A percentile compares a stretch with the other conserved stretches of the same genome.
These are phyloP conservation scores for Muscidifurax raptorellus DNA, from an alignment of 1,140 invertebrate species.

Conservation along the genomic window DNA sequence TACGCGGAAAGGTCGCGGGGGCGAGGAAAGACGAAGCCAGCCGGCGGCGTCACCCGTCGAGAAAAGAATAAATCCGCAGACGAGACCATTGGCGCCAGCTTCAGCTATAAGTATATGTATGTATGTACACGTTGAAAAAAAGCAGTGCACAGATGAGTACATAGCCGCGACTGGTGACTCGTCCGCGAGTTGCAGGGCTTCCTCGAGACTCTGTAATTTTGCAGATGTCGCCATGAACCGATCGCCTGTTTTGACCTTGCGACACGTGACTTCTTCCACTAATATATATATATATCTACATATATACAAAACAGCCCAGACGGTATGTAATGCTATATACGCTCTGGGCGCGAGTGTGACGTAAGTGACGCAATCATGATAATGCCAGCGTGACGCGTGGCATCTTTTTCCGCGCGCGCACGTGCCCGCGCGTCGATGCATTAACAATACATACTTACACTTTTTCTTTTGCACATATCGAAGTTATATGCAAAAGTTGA, in stretches of 20 bases:
- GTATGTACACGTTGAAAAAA: neutral
- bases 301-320: neutral
- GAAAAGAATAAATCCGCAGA: slow-evolving; percentile 1
- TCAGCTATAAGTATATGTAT: neutral
- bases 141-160: neutral
- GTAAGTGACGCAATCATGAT: neutral
- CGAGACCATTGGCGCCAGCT: neutral
- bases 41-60: too few species aligned
- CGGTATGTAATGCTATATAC: neutral
- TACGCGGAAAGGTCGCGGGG: neutral
- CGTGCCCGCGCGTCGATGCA: neutral
- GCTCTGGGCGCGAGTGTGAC: neutral
- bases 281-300: too few species aligned
- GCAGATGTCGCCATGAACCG: neutral
- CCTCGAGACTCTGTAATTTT: slow-evolving; percentile 4
- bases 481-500: too few species aligned
- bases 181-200: neutral
- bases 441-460: neutral
- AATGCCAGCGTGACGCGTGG: neutral
- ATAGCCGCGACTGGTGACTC: neutral
- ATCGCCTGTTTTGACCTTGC: neutral
- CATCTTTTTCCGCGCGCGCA: neutral
- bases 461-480: too few species aligned
- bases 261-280: neutral
- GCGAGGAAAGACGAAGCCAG: neutral